Evolutionary conservation across 2,888 invertebrate species (phyloP).

Genomic region (Rotaria socialis): DNA sequence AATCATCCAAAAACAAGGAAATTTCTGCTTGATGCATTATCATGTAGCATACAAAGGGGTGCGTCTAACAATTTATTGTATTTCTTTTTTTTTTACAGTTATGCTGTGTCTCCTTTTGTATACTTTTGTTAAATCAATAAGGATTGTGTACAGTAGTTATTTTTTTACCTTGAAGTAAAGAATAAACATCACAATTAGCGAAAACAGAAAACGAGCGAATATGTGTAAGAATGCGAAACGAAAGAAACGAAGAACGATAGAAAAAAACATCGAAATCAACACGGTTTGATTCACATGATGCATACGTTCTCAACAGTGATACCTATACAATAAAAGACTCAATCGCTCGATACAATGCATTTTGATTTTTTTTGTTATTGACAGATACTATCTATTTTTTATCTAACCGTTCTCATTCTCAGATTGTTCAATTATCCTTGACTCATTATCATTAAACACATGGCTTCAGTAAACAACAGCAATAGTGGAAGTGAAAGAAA

Average conservation of each 20-base stretch:
- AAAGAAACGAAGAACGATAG: neutral
- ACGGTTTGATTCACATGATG: neutral
- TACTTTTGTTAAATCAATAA: neutral
- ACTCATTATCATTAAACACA: neutral
- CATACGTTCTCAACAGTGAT: too few relatives aligned
- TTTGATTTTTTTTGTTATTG: neutral
- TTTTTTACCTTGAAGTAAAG: neutral
- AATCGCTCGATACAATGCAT: neutral
- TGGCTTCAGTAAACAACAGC: neutral
- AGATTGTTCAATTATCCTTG: neutral
- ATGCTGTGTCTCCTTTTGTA: too few relatives aligned
- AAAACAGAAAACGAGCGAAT: neutral
- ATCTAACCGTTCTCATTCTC: neutral
- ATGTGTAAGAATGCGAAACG: neutral
- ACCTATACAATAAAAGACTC: neutral
- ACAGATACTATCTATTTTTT: neutral
- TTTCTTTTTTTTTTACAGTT: neutral
- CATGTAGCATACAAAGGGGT: too few relatives aligned
- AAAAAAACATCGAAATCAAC: neutral
- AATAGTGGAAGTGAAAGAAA: neutral
- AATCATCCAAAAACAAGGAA: neutral
- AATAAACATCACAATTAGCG: neutral
- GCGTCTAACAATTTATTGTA: neutral
- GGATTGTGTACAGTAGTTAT: neutral
- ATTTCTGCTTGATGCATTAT: neutral